A percentile compares a stretch with the other conserved stretches of the same genome.
Evolutionary conservation across 1,140 invertebrate genomes (phyloP).

Genomic region (Drosophila equinoxialis): DNA sequence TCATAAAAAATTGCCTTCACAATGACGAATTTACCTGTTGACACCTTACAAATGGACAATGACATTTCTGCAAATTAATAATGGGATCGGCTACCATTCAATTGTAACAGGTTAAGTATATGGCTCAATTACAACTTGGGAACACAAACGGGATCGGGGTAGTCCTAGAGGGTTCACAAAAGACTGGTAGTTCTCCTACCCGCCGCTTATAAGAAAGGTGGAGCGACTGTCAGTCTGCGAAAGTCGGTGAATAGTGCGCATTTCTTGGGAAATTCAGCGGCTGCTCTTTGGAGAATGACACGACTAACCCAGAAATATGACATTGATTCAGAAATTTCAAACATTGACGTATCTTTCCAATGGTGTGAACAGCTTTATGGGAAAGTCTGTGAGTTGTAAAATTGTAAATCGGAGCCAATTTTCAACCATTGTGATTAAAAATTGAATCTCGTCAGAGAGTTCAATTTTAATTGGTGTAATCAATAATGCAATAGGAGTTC

Average conservation of each 20-base stretch:
- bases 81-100: slow-evolving; percentile 55
- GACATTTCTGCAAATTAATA: slow-evolving; percentile 76
- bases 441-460: too few species aligned
- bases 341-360: slow-evolving; percentile 9
- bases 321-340: slow-evolving; percentile 49
- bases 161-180: slow-evolving; percentile 3
- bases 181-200: slow-evolving; percentile 14
- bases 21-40: slow-evolving; percentile 78
- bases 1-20: slow-evolving; percentile 50
- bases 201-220: background rate
- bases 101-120: slow-evolving; percentile 65
- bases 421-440: background rate
- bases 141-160: background rate
- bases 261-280: slow-evolving; percentile 46
- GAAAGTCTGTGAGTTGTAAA: slow-evolving; percentile 13
- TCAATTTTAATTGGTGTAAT: background rate
- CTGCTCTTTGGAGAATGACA: slow-evolving; percentile 31
- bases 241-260: slow-evolving; percentile 27
- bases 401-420: slow-evolving; percentile 18
- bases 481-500: background rate
- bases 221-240: slow-evolving; percentile 37
- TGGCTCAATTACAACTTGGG: slow-evolving; percentile 54
- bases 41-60: slow-evolving; percentile 75
- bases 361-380: slow-evolving; percentile 32
- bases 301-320: slow-evolving; percentile 59